Evolutionary conservation across 2,797 vertebrate genomes (phyloP).

Genomic region (Cuniculus paca): DNA sequence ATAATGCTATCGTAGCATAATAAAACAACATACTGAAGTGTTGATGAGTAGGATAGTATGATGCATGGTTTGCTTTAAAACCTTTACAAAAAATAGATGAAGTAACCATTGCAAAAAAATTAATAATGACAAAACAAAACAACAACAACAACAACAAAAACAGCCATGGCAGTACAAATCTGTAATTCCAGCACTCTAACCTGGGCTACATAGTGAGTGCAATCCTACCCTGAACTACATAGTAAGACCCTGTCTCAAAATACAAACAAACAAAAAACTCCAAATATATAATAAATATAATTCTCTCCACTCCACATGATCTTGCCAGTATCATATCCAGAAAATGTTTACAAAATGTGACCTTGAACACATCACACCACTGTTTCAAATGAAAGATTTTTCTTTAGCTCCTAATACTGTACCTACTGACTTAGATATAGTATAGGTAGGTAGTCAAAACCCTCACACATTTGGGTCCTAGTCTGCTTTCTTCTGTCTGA

Average conservation of each 20-base stretch:
- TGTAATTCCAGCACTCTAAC: too few species aligned
- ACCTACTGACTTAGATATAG: neutral
- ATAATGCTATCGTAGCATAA: neutral
- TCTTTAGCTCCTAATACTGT: neutral
- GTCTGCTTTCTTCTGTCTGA: neutral
- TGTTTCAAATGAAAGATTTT: neutral
- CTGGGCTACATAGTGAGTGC: neutral
- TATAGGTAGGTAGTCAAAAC: constrained; percentile 7
- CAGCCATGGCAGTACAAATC: too few species aligned
- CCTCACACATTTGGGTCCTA: neutral
- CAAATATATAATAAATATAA: neutral
- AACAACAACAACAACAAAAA: too few species aligned
- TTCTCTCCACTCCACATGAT: neutral
- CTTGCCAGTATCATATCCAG: neutral
- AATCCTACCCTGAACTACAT: neutral
- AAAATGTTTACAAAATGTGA: neutral
- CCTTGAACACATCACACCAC: neutral
- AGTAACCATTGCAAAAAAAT: neutral
- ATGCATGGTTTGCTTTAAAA: constrained; percentile 19
- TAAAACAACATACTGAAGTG: neutral
- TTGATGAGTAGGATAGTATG: neutral
- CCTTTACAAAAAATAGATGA: constrained; percentile 2
- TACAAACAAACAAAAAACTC: neutral
- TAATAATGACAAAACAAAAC: too few species aligned
- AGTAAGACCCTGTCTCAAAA: neutral